These are phyloP conservation scores for Ormia ochracea DNA, from an alignment of 2,888 invertebrate species.

Conservation along the genomic window DNA sequence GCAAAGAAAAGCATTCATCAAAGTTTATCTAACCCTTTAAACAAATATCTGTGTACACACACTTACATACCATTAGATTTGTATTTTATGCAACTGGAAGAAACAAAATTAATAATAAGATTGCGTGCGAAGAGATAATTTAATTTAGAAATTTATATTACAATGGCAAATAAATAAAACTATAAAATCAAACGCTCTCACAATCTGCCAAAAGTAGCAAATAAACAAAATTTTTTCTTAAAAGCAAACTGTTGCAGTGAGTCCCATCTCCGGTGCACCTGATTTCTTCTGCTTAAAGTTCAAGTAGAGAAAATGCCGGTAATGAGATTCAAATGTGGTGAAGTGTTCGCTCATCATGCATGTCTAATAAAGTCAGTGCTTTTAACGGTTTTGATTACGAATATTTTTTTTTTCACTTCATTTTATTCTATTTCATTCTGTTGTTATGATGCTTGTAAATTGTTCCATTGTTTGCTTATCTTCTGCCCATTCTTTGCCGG, in stretches of 20 bases:
- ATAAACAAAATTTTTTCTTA: background rate
- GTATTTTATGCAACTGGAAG: slow-evolving; percentile 8
- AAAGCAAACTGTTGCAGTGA: background rate
- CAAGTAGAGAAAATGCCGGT: background rate
- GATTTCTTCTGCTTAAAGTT: slow-evolving; percentile 17
- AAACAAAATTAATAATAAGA: slow-evolving; percentile 30
- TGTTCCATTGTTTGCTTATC: background rate
- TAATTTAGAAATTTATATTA: slow-evolving; percentile 24
- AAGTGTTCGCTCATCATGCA: slow-evolving; percentile 26
- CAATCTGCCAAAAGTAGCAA: slow-evolving; percentile 15
- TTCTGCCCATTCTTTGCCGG: background rate
- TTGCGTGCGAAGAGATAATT: slow-evolving; percentile 52
- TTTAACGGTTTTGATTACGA: slow-evolving; percentile 36
- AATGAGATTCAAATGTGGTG: slow-evolving; percentile 37
- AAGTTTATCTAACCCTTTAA: slow-evolving; percentile 28
- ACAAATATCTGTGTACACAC: too few relatives aligned
- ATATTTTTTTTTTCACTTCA: background rate
- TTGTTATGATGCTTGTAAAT: background rate
- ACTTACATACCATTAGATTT: background rate
- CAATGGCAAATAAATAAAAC: slow-evolving; percentile 15
- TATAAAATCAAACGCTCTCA: slow-evolving; percentile 43
- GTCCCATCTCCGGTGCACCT: background rate
- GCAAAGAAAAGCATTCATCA: background rate
- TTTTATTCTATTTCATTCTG: background rate
- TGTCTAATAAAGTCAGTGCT: slow-evolving; percentile 53